Percentiles rank a stretch among this genome's conserved stretches.
Evolutionary conservation across 2,797 vertebrate genomes (phyloP).

Genomic region (Smutsia temminckii): DNA sequence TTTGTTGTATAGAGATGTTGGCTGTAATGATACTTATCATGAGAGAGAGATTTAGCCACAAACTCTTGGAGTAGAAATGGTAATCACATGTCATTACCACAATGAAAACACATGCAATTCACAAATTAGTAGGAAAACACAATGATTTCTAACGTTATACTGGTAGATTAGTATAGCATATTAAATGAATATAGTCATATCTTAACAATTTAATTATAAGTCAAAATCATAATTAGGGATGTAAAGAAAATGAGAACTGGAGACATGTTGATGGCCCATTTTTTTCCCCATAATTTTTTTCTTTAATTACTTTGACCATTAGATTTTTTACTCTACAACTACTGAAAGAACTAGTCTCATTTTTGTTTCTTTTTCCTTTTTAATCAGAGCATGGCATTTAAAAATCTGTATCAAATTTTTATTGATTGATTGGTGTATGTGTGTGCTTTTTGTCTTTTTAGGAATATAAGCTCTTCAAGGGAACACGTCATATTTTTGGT

Average conservation of each 20-base stretch:
- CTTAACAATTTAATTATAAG: constrained; percentile 18
- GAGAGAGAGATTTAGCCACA: not conserved
- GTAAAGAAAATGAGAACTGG: constrained; percentile 79
- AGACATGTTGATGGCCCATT: constrained; percentile 58
- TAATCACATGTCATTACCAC: constrained; percentile 55
- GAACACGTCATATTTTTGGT: not conserved
- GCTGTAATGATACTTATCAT: not conserved
- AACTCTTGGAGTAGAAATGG: constrained; percentile 48
- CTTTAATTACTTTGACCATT: not conserved
- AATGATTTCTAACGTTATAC: constrained; percentile 34
- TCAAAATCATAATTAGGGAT: constrained; percentile 77
- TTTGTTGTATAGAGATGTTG: not conserved
- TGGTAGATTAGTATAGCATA: constrained; percentile 67
- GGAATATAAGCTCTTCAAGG: not conserved
- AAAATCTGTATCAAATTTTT: not conserved
- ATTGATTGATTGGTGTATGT: not conserved
- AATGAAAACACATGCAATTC: constrained; percentile 74
- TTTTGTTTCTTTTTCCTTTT: constrained; percentile 29
- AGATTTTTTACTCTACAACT: constrained; percentile 18
- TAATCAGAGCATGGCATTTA: not conserved
- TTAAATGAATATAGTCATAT: constrained; percentile 30
- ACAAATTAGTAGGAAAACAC: constrained; percentile 62
- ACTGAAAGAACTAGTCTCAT: not conserved
- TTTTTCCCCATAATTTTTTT: not conserved
- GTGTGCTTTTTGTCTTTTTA: not conserved